phyloP scores from a whole-genome alignment of 2,113 vertebrate genomes.

The Chrysemys picta region DNA sequence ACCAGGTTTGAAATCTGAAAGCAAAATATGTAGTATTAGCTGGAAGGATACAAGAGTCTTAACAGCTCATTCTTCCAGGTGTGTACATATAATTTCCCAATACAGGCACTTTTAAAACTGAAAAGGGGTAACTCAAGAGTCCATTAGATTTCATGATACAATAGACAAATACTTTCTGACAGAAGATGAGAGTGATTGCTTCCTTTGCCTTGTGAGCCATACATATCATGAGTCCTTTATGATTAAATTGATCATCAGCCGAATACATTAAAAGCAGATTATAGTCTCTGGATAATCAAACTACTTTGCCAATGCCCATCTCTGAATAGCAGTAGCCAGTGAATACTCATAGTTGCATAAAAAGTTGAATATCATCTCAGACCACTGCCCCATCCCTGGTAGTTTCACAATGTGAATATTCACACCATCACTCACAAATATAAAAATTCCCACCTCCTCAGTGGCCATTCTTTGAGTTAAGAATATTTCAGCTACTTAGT shows the following conservation, averaged over 20 bases:
- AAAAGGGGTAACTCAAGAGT: not conserved
- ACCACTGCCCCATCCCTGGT: too few relatives aligned
- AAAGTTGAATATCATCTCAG: not conserved
- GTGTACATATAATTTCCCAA: not conserved
- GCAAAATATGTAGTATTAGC: not conserved
- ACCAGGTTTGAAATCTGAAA: not conserved
- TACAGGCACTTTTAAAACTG: not conserved
- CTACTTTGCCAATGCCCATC: not conserved
- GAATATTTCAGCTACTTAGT: not conserved
- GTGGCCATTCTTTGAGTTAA: not conserved
- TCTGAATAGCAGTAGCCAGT: not conserved
- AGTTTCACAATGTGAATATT: not conserved
- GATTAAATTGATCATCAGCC: not conserved
- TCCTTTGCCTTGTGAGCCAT: not conserved
- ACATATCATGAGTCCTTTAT: not conserved
- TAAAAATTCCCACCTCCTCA: not conserved
- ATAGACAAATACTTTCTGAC: not conserved
- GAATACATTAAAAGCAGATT: not conserved
- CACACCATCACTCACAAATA: not conserved
- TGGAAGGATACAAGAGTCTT: not conserved
- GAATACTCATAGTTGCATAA: not conserved
- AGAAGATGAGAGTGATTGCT: not conserved
- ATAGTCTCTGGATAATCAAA: not conserved
- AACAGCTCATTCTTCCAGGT: not conserved
- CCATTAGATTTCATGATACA: not conserved